Evolutionary conservation across 1,140 invertebrate species (phyloP), one percentile per base, ranked within the genome.

Genomic region (Eulimnadia texana): DNA sequence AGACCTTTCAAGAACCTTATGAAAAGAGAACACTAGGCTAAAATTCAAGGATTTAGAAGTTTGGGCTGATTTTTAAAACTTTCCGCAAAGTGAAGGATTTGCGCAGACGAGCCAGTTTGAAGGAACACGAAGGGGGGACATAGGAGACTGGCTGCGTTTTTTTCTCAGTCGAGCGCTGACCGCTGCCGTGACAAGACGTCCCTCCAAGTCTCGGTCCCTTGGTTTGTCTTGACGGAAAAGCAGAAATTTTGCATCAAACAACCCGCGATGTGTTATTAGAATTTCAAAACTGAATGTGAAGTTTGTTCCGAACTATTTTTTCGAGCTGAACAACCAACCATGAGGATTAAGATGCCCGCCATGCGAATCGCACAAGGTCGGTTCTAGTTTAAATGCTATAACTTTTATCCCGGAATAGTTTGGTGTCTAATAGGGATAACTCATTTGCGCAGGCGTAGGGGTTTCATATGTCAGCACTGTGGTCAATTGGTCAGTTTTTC

Each of bases 271-370:
- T 42, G 33, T 16, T 16, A 42, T 42, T 16, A 42, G n/a, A n/a
- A n/a, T n/a, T n/a, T n/a, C n/a, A n/a, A n/a, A n/a, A n/a, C n/a
- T n/a, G n/a, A n/a, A n/a, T n/a, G n/a, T n/a, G 16, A 16, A 9
- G 6, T 42, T 42, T 42, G 6, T 42, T 16, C 33, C 16, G 6
- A 42, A 42, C 33, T 54, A 20, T 28, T 54, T 61, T 52, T 23
- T n/a, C n/a, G n/a, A n/a, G n/a, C n/a, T n/a, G 11, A 52, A 61
- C 24, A 25, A 63, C 54, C 68, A 85, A 90, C 83, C 80, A 91
- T 91, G 88, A 87, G 88, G 88, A 90, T 91, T 80, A 91, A 91
- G 83, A 91, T 91, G 88, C 88, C 88, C 75, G 88, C 88, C 75
- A 86, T 90, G 76, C 83, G 88, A 77, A 91, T 91, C 80, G 86